These are phyloP conservation scores for Acipenser ruthenus DNA, from an alignment of 2,797 vertebrate species.

Conservation along the genomic window DNA sequence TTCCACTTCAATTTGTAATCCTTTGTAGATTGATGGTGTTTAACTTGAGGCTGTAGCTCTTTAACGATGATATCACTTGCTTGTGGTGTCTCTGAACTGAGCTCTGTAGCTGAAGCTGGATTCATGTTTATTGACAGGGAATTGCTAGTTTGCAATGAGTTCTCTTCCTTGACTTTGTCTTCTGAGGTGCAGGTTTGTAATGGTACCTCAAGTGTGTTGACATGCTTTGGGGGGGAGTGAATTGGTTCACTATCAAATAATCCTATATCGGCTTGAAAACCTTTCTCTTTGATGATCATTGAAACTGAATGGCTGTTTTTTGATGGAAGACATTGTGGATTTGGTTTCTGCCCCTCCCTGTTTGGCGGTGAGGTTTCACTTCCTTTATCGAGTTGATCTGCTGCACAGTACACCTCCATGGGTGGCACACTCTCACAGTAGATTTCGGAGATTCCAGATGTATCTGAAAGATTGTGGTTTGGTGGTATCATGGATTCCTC, in stretches of 20 bases:
- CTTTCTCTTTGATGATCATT: conserved; percentile 67
- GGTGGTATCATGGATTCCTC: too few species aligned
- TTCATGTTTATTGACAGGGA: not conserved
- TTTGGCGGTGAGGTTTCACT: conserved; percentile 15
- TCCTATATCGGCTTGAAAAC: conserved; percentile 69
- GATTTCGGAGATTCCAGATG: too few species aligned
- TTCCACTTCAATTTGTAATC: conserved; percentile 35
- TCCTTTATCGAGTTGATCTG: too few species aligned
- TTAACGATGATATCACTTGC: not conserved
- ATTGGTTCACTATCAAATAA: conserved; percentile 39
- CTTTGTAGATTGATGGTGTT: too few species aligned
- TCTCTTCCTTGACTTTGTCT: not conserved
- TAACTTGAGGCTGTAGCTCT: too few species aligned
- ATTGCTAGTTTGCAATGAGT: not conserved
- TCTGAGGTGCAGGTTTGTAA: conserved; percentile 42
- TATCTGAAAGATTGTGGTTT: too few species aligned
- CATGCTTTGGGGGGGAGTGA: conserved; percentile 47
- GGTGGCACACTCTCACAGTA: too few species aligned
- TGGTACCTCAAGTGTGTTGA: conserved; percentile 62
- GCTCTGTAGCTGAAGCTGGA: too few species aligned
- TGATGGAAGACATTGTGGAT: conserved; percentile 23
- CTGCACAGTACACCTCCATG: too few species aligned
- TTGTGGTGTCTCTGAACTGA: conserved; percentile 11
- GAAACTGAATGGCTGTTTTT: conserved; percentile 57
- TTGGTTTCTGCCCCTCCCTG: conserved; percentile 32